Conservation (phyloP, 1,140 invertebrate genomes). For the Microvelia longipes region DNA sequence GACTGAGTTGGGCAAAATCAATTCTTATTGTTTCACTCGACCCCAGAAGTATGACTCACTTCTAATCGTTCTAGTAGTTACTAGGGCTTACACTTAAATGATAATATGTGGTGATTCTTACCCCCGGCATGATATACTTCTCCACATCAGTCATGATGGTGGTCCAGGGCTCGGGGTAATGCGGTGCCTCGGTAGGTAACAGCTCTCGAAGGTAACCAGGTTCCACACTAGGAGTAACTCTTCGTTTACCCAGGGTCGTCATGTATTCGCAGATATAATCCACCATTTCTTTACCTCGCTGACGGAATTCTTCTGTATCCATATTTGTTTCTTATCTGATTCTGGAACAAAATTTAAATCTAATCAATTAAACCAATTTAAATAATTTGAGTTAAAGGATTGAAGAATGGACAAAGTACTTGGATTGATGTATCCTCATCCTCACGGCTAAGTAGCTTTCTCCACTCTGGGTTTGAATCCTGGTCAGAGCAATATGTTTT, state of each 20-base stretch:
- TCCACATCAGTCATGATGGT: conserved; percentile 89
- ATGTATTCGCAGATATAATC: conserved; percentile 95
- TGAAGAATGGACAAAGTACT: no score
- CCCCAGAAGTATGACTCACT: no score
- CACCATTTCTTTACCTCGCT: conserved; percentile 86
- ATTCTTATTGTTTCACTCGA: no score
- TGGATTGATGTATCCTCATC: no score
- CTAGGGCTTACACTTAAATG: no score
- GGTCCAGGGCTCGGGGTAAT: conserved; percentile 77
- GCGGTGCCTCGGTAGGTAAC: conserved; percentile 70
- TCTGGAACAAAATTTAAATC: background rate
- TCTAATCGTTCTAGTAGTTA: no score
- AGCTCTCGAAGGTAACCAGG: conserved; percentile 79
- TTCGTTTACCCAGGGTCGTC: conserved; percentile 61
- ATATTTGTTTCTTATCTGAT: conserved; percentile 42
- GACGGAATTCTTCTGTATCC: conserved; percentile 77
- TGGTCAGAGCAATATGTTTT: no score
- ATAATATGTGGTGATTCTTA: conserved; percentile 26
- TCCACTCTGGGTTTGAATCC: no score
- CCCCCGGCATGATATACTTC: conserved; percentile 92
- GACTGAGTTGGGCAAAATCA: no score
- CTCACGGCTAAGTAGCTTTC: no score
- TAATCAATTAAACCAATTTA: background rate
- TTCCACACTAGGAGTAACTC: conserved; percentile 78
- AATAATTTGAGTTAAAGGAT: no score